Conservation (phyloP, 2,113 vertebrate species). For the Oryctolagus cuniculus region mOryCun1.1 NC_091438.1:145930001-145930500, state of each 20-base stretch:
- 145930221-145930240: conserved; percentile 47
- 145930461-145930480: conserved; percentile 39
- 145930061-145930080: conserved; percentile 17
- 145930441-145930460: conserved; percentile 60
- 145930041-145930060: conserved; percentile 36
- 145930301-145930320: conserved; percentile 54
- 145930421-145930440: conserved; percentile 48
- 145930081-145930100: conserved; percentile 21
- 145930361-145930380: conserved; percentile 47
- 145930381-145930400: conserved; percentile 38
- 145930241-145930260: conserved; percentile 62
- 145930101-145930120: neutral
- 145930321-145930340: conserved; percentile 4
- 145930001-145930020: conserved; percentile 10
- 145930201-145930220: neutral
- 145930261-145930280: conserved; percentile 52
- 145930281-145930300: conserved; percentile 41
- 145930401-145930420: conserved; percentile 37
- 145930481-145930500: conserved; percentile 32
- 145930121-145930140: conserved; percentile 44
- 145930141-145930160: neutral
- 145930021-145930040: conserved; percentile 52
- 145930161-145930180: neutral
- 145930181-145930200: neutral
- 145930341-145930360: conserved; percentile 58